A percentile compares a stretch with the other conserved stretches of the same genome.
Conservation (phyloP, 2,797 vertebrate genomes). For the Falco biarmicus region DNA sequence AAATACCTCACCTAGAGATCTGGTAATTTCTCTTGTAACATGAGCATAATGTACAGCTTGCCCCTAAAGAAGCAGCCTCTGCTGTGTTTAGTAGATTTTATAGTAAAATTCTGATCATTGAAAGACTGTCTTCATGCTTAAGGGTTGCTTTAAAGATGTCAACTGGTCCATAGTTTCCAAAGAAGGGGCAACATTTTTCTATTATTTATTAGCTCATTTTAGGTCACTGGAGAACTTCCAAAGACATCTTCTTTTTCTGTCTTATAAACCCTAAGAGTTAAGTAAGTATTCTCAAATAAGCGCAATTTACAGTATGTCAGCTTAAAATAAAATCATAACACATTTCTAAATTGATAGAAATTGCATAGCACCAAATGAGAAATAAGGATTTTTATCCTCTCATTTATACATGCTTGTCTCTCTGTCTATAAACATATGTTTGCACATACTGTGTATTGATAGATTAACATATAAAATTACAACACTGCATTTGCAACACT, state of each 20-base stretch:
- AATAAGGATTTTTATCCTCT: slow-evolving; percentile 76
- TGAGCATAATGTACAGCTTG: slow-evolving; percentile 48
- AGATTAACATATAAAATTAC: slow-evolving; percentile 79
- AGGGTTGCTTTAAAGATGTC: slow-evolving; percentile 9
- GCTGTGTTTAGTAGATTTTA: slow-evolving; percentile 26
- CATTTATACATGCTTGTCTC: slow-evolving; percentile 77
- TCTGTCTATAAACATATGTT: slow-evolving; percentile 81
- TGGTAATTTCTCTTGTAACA: slow-evolving; percentile 67
- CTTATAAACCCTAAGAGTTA: slow-evolving; percentile 67
- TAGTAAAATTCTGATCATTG: background rate
- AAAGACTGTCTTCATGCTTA: background rate
- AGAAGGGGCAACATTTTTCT: background rate
- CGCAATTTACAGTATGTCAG: slow-evolving; percentile 68
- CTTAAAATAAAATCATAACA: slow-evolving; percentile 77
- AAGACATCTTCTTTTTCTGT: slow-evolving; percentile 63
- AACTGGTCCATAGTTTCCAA: background rate
- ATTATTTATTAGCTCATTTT: slow-evolving; percentile 63
- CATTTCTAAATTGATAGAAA: slow-evolving; percentile 79
- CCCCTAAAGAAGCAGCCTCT: slow-evolving; percentile 35
- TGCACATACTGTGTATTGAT: slow-evolving; percentile 79
- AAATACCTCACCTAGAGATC: slow-evolving; percentile 72
- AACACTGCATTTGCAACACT: slow-evolving; percentile 75
- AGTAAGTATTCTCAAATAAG: slow-evolving; percentile 72
- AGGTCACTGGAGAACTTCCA: slow-evolving; percentile 62
- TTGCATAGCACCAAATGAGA: slow-evolving; percentile 76